Conservation (phyloP, 1,140 invertebrate species). For the Agraylea sexmaculata region DNA sequence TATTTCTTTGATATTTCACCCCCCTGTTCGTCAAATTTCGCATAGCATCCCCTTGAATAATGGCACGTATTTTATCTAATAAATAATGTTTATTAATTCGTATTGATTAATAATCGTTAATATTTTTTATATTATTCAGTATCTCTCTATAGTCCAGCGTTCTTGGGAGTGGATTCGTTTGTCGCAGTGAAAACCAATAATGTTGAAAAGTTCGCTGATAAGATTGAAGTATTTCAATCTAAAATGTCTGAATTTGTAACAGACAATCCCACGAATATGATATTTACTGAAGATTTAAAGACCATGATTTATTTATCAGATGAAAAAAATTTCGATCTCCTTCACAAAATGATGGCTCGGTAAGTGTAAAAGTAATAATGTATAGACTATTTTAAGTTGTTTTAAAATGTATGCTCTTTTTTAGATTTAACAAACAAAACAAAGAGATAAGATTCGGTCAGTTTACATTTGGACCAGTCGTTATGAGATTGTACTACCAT, state of each 20-base stretch:
- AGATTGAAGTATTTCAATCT: constrained; percentile 49
- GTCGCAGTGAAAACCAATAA: too few relatives aligned
- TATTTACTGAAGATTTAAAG: constrained; percentile 78
- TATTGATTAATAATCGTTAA: too few relatives aligned
- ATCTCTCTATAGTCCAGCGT: too few relatives aligned
- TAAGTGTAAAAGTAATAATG: constrained; percentile 43
- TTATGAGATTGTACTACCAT: constrained; percentile 66
- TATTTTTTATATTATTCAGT: too few relatives aligned
- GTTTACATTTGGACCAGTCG: constrained; percentile 71
- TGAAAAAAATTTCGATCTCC: constrained; percentile 50
- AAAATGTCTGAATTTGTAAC: constrained; percentile 54
- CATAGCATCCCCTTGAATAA: too few relatives aligned
- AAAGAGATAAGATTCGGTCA: constrained; percentile 60
- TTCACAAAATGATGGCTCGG: constrained; percentile 55
- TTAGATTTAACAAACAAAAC: constrained; percentile 61
- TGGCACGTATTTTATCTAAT: too few relatives aligned
- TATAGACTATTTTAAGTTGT: constrained; percentile 5
- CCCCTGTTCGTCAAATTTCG: too few relatives aligned
- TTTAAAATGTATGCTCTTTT: constrained; percentile 27
- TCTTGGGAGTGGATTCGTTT: too few relatives aligned
- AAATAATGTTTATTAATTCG: too few relatives aligned
- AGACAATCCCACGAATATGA: constrained; percentile 44
- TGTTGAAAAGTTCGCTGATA: too few relatives aligned
- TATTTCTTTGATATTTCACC: too few relatives aligned
- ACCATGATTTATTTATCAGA: constrained; percentile 62